Evolutionary conservation across 2,888 invertebrate species (phyloP).

Genomic region (Morpho achilles): DNA sequence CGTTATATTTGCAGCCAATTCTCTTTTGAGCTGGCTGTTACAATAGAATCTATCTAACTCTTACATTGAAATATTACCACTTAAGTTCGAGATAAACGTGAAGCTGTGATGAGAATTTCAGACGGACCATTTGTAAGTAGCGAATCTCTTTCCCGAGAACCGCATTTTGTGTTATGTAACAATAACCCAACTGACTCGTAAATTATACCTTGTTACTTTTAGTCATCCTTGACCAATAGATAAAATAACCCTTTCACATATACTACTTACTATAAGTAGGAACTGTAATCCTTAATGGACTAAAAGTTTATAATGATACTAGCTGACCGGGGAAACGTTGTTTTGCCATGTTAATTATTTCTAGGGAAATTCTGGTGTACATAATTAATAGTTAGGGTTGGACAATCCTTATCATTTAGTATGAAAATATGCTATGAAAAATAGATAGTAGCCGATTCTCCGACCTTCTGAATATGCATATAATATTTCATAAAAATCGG

Average conservation of each 20-base stretch:
- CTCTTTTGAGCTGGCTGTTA: too few species aligned
- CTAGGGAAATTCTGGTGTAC: too few species aligned
- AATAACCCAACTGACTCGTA: constrained; percentile 4
- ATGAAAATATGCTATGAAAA: too few species aligned
- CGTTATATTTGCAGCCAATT: too few species aligned
- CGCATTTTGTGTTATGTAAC: neutral
- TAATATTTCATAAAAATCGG: too few species aligned
- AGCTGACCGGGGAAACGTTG: too few species aligned
- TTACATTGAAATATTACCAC: constrained; percentile 7
- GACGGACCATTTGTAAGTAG: constrained; percentile 7
- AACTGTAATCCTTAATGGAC: neutral
- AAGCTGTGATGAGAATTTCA: constrained; percentile 4
- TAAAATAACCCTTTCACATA: neutral
- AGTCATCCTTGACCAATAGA: neutral
- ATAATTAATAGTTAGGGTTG: too few species aligned
- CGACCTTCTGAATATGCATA: too few species aligned
- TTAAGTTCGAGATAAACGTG: constrained; percentile 3
- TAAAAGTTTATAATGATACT: too few species aligned
- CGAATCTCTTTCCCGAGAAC: constrained; percentile 5
- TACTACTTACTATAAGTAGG: neutral
- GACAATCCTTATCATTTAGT: too few species aligned
- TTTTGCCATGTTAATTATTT: too few species aligned
- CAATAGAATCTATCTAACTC: neutral
- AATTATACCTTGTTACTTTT: constrained; percentile 3
- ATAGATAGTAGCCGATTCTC: too few species aligned